phyloP scores from a whole-genome alignment of 2,113 vertebrate species.

The Chaetura pelagica region DNA sequence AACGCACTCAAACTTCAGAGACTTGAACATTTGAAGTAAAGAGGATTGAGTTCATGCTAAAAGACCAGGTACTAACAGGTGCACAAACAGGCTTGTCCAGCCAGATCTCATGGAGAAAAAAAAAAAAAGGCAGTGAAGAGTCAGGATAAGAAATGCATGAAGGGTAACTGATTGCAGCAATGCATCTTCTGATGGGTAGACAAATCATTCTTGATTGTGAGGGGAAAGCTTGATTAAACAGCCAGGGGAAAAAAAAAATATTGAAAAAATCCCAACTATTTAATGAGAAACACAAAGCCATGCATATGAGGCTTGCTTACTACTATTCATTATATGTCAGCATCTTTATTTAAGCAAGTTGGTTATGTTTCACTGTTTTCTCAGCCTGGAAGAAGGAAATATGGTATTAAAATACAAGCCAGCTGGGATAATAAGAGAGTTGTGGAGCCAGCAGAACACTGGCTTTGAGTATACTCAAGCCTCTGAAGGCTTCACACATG shows the following conservation, averaged over 20 bases:
- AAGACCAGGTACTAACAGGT: background rate
- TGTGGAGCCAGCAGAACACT: background rate
- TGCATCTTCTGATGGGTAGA: background rate
- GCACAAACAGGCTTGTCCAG: background rate
- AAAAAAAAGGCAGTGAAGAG: background rate
- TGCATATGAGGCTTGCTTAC: background rate
- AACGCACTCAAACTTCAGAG: background rate
- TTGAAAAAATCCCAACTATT: background rate
- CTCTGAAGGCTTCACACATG: background rate
- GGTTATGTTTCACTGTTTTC: background rate
- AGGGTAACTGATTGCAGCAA: background rate
- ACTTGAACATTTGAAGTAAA: fast-evolving
- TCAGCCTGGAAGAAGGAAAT: background rate
- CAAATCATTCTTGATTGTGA: background rate
- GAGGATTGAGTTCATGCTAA: background rate
- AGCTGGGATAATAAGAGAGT: background rate
- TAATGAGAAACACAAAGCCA: background rate
- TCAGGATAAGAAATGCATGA: background rate
- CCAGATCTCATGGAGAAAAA: background rate
- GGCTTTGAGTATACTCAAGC: background rate
- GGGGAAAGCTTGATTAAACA: background rate
- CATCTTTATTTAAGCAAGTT: background rate
- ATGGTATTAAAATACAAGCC: background rate
- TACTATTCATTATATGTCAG: background rate
- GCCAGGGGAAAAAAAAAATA: background rate